Percentiles rank a stretch among this genome's conserved stretches.
Evolutionary conservation across 2,888 invertebrate genomes (phyloP).

Genomic region (Cephonodes hylas): DNA sequence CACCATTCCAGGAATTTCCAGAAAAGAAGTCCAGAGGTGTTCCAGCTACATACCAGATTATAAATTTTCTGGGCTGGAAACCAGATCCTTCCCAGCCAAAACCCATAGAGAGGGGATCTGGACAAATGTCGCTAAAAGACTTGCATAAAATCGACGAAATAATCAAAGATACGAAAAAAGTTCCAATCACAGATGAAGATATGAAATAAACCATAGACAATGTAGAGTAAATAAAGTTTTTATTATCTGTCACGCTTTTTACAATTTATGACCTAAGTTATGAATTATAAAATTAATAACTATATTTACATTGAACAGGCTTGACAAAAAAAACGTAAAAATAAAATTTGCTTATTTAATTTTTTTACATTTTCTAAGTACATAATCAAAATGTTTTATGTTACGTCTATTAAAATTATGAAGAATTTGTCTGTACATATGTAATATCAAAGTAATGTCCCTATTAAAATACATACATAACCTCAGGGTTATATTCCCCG

Average conservation of each 20-base stretch:
- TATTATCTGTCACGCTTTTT: too few relatives aligned
- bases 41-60: constrained; percentile 97
- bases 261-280: too few relatives aligned
- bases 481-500: too few relatives aligned
- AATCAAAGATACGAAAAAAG: constrained; percentile 80
- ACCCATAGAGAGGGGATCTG: constrained; percentile 89
- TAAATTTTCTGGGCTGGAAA: constrained; percentile 99
- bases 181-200: constrained; percentile 78
- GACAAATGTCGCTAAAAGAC: constrained; percentile 92
- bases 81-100: constrained; percentile 93
- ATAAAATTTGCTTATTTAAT: too few relatives aligned
- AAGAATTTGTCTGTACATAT: background rate
- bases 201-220: constrained; percentile 41
- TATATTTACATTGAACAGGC: too few relatives aligned
- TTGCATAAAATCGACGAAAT: constrained; percentile 86
- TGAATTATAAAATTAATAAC: too few relatives aligned
- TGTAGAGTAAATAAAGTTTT: background rate
- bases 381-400: too few relatives aligned
- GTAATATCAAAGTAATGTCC: too few relatives aligned
- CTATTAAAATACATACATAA: too few relatives aligned
- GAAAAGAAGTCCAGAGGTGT: constrained; percentile 83
- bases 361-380: too few relatives aligned
- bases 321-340: too few relatives aligned
- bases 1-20: constrained; percentile 61
- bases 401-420: background rate